Base-by-base conservation (phyloP, 2,113 vertebrate genomes). In the Maccullochella peelii region DNA sequence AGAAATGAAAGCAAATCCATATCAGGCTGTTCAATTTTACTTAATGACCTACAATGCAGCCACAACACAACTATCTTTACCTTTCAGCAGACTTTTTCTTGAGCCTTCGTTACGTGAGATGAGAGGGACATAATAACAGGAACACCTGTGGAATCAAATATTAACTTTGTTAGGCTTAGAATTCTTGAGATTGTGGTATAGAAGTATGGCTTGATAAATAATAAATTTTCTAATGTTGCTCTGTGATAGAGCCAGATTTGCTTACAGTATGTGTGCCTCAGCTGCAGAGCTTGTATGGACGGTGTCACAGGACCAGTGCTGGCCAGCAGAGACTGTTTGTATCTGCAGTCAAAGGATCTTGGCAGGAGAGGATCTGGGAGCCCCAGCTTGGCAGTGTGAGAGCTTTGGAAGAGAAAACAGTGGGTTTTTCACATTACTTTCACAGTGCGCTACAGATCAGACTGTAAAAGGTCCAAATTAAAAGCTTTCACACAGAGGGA, bases 341-440 rank as follows among this genome's bases (percentile, higher is more conserved):
- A 38, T 36, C 27, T 6, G 38, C 2, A 27, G 33, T 20, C 7
- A 25, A 59, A 50, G 63, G 10, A 66, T 61, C 30, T 62, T 33
- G 33, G 33, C 33, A 27, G 50, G 14, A 42, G 16, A 9, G 15
- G 36, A 76, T 69, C 47, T 50, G 15, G 50, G 16, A 21, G 44
- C 36, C 21, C 11, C 21, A 6, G 38, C 7, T 44, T 77, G 42
- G 58, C 33, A 2, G 6, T 63, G 20, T 16, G 42, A 62, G n/a
- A 42, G 63, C 42, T 40, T 11, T 66, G 3, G 58, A 78, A 61
- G 62, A 84, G 44, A 82, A 62, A 55, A 67, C 71, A 65, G 47
- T 23, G 11, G 11, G 30, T 21, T 58, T 73, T 77, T 36, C 50
- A 77, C 12, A n/a, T 75, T 81, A 33, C 57, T 86, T 58, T 83